These are phyloP conservation scores for Drosophila willistoni DNA, from an alignment of 1,140 invertebrate genomes.

Conservation along the genomic window DNA sequence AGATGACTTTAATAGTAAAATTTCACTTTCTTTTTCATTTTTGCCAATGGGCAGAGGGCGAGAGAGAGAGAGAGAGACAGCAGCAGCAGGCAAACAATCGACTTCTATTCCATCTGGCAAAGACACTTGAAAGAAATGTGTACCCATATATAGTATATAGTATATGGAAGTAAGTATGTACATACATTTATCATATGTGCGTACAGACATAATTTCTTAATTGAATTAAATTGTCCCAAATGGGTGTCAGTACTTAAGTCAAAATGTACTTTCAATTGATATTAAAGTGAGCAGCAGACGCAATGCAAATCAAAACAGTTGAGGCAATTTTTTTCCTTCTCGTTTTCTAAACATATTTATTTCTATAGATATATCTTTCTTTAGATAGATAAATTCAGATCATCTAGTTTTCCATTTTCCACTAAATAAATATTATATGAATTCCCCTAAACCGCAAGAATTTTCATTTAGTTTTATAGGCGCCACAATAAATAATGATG, in stretches of 20 bases:
- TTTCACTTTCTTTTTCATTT: constrained; percentile 10
- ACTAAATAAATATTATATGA: background rate
- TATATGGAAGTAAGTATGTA: background rate
- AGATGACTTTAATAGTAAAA: background rate
- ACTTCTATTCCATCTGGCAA: background rate
- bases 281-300: constrained; percentile 51
- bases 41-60: background rate
- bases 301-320: constrained; percentile 47
- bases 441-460: no score
- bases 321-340: constrained; percentile 43
- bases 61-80: no score
- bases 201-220: constrained; percentile 56
- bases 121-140: constrained; percentile 2
- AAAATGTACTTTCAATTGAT: constrained; percentile 59
- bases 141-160: constrained; percentile 1
- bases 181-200: constrained; percentile 8
- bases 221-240: constrained; percentile 77
- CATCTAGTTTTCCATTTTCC: background rate
- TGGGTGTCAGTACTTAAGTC: constrained; percentile 33
- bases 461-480: constrained; percentile 4
- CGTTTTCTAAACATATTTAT: background rate
- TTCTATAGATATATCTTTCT: background rate
- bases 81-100: background rate
- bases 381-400: background rate
- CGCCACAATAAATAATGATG: constrained; percentile 13